Base-by-base conservation (phyloP, 2,797 vertebrate species). In the Gymnopithys bicolor region DNA sequence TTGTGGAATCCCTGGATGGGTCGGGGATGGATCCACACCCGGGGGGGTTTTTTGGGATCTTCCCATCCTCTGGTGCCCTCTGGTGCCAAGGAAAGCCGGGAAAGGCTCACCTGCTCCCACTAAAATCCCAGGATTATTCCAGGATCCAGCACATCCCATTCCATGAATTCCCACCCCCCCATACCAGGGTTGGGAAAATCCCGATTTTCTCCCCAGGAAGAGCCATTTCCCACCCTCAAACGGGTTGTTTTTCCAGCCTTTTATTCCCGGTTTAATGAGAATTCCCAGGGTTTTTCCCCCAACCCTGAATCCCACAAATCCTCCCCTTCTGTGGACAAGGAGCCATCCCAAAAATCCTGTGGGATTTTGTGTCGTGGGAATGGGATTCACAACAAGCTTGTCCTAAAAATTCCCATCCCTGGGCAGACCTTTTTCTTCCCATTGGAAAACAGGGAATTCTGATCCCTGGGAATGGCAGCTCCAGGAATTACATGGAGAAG, bases 401-500 rank as follows among this genome's bases (percentile, higher is more conserved):
- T 59, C 41, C n/a, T 21, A 10, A 48, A 92, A 27, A 19, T 51
- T 64, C 46, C 55, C 55, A 11, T 73, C 24, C 11, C 35, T 77
- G 67, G 39, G 63, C 52, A 79, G 58, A 46, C 8, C 11, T 55
- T 13, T 55, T 62, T 64, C 18, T 49, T 13, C 5, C 21, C 16
- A 0, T 23, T 19, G 7, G 19, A 28, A 62, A 87, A 68, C 2
- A 19, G 3, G n/a, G 55, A 52, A 60, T 81, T 33, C 21, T 22
- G 32, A 13, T 53, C 45, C 12, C 53, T 0, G 0, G n/a, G 39
- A 30, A 41, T 32, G 30, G 10, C 39, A 30, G 4, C 56, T 84
- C 39, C 70, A 37, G 52, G 52, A 84, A 71, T 64, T 32, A 33
- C 46, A 0, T 23, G 37, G n/a, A 41, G 70, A 19, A 64, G 45